Percentiles rank a stretch among this genome's conserved stretches.
Conservation (phyloP, 1,140 invertebrate species). For the Telenomus remus region DNA sequence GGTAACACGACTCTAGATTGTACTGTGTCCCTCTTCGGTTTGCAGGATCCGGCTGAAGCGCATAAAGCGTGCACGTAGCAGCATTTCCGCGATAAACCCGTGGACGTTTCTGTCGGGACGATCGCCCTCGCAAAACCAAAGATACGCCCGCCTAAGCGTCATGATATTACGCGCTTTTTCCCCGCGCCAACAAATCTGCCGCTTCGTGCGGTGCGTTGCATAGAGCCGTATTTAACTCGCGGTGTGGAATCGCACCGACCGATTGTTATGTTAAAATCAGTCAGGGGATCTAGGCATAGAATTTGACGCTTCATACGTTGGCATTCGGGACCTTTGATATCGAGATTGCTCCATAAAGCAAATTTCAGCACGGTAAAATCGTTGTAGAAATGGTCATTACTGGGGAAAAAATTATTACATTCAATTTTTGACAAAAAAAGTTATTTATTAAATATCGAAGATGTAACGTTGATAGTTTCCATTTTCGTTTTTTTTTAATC, state of each 20-base stretch:
- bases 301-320: too few species aligned
- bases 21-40: conserved; percentile 44
- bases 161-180: conserved; percentile 30
- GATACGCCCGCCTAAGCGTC: conserved; percentile 21
- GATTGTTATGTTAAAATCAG: too few species aligned
- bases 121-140: conserved; percentile 35
- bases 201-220: conserved; percentile 1
- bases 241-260: neutral
- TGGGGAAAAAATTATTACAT: too few species aligned
- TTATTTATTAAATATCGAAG: too few species aligned
- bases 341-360: too few species aligned
- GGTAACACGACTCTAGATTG: conserved; percentile 51
- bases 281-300: too few species aligned
- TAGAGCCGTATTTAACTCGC: conserved; percentile 7
- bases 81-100: conserved; percentile 44
- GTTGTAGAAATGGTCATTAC: too few species aligned
- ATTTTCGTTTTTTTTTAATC: too few species aligned
- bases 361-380: too few species aligned
- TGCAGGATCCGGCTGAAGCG: conserved; percentile 32
- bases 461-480: too few species aligned
- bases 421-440: too few species aligned
- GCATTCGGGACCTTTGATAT: too few species aligned
- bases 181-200: conserved; percentile 2
- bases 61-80: conserved; percentile 30
- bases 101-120: conserved; percentile 21